phyloP scores from a whole-genome alignment of 2,113 vertebrate species.

The Capreolus pygargus region DNA sequence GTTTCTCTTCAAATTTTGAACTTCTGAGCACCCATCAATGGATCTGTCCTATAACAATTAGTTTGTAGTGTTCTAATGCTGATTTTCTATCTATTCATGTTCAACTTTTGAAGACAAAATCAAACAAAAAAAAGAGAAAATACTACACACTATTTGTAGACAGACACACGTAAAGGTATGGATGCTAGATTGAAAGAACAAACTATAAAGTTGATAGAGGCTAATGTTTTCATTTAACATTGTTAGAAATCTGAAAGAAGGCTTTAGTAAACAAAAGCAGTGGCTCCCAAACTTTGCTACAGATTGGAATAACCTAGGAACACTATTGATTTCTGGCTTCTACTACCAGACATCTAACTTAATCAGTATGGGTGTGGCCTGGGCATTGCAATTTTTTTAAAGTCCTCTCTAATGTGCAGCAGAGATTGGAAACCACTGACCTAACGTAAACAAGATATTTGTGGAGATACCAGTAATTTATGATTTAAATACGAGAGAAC shows the following conservation, averaged over 20 bases:
- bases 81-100: not conserved
- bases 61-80: not conserved
- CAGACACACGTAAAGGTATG: not conserved
- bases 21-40: not conserved
- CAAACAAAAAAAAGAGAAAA: not conserved
- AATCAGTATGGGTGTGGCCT: not conserved
- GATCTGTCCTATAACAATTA: not conserved
- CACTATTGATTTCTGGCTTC: not conserved
- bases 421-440: not conserved
- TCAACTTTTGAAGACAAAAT: not conserved
- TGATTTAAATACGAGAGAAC: slow-evolving; percentile 59
- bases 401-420: not conserved
- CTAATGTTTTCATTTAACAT: not conserved
- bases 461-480: slow-evolving; percentile 11
- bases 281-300: not conserved
- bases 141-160: not conserved
- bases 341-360: not conserved
- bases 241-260: slow-evolving; percentile 2
- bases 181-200: not conserved
- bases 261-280: not conserved
- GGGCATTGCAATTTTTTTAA: not conserved
- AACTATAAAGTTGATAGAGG: not conserved
- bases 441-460: slow-evolving; percentile 14
- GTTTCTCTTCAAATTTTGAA: slow-evolving; percentile 16
- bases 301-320: not conserved